Evolutionary conservation across 2,113 vertebrate species (phyloP).

Genomic region (Butorides virescens): DNA sequence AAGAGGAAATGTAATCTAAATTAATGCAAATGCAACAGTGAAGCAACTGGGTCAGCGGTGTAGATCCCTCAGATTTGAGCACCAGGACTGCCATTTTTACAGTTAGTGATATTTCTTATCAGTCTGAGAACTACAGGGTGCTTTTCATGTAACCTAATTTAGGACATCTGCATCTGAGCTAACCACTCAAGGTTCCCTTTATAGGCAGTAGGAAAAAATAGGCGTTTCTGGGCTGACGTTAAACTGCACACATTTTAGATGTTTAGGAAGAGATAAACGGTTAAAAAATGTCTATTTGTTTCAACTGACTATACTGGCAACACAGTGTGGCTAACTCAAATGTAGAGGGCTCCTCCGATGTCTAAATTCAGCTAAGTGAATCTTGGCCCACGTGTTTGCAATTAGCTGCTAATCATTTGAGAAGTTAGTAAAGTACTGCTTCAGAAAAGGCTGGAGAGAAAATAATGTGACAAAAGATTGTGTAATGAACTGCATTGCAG

Average conservation of each 20-base stretch:
- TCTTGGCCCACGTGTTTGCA: neutral
- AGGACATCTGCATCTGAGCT: neutral
- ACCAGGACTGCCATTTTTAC: neutral
- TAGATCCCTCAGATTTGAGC: neutral
- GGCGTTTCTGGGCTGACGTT: neutral
- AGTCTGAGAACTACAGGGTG: neutral
- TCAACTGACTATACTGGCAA: neutral
- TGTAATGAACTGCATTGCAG: neutral
- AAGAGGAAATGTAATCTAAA: neutral
- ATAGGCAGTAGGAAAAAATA: neutral
- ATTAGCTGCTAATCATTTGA: neutral
- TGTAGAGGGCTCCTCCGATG: neutral
- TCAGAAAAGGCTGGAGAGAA: neutral
- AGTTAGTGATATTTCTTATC: neutral
- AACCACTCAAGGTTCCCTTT: neutral
- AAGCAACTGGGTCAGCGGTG: neutral
- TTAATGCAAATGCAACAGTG: neutral
- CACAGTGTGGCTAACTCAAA: neutral
- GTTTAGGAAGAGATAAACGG: neutral
- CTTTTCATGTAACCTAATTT: conserved; percentile 27
- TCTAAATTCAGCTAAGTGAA: neutral
- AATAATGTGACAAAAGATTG: neutral
- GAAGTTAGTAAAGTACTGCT: neutral
- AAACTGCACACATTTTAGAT: neutral
- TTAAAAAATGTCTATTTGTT: neutral